Evolutionary conservation across 1,140 invertebrate species (phyloP).

Genomic region (Epicauta chinensis): DNA sequence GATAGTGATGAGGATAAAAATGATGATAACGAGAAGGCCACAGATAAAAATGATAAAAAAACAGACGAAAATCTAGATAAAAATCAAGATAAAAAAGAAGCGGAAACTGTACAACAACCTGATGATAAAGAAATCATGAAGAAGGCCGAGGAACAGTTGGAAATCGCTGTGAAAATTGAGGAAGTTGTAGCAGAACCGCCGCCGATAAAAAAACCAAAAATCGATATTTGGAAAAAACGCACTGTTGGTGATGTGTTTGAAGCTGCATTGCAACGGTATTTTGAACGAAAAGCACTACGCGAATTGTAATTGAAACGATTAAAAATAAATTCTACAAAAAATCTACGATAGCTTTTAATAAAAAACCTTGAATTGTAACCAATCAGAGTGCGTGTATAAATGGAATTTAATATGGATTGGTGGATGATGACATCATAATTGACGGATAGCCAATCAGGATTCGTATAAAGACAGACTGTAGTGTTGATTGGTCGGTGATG

Average conservation of each 20-base stretch:
- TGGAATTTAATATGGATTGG: too few relatives aligned
- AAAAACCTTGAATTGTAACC: too few relatives aligned
- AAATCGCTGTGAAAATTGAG: constrained; percentile 22
- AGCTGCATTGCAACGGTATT: constrained; percentile 72
- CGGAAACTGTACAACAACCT: neutral
- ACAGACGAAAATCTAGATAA: neutral
- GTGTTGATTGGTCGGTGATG: too few relatives aligned
- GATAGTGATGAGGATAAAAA: constrained; percentile 47
- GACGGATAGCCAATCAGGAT: too few relatives aligned
- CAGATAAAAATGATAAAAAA: constrained; percentile 17
- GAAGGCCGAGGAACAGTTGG: constrained; percentile 21
- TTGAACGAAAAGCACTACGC: constrained; percentile 58
- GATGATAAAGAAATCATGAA: constrained; percentile 10
- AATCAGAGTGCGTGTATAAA: too few relatives aligned
- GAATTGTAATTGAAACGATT: constrained; percentile 19
- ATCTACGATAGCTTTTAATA: too few relatives aligned
- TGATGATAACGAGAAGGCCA: constrained; percentile 31
- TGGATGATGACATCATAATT: too few relatives aligned
- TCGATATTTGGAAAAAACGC: constrained; percentile 76
- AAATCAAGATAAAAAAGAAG: neutral
- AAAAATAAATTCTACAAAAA: too few relatives aligned
- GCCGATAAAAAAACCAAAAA: constrained; percentile 46
- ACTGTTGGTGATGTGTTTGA: constrained; percentile 76
- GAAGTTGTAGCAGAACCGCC: constrained; percentile 23
- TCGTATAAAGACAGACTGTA: too few relatives aligned